Percentiles rank a stretch among this genome's conserved stretches.
phyloP scores from a whole-genome alignment of 2,888 invertebrate species.

The Cryptocheilus praepositus region DNA sequence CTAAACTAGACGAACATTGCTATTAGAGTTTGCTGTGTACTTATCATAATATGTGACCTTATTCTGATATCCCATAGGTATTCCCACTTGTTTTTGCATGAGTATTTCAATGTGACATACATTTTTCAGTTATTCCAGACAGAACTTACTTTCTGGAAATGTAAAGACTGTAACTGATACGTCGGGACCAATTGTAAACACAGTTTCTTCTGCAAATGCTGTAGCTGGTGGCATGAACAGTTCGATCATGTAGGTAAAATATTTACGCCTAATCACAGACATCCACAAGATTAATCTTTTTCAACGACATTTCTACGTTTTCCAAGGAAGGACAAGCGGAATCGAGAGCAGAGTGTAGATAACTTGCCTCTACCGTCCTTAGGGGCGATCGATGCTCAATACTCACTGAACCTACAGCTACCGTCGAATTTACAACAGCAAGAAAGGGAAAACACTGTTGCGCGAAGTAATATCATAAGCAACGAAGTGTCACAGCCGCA shows the following conservation, averaged over 20 bases:
- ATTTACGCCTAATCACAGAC: conserved; percentile 8
- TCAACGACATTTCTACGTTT: conserved; percentile 7
- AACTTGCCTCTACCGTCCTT: conserved; percentile 59
- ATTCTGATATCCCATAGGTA: background rate
- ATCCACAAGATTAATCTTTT: background rate
- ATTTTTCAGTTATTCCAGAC: conserved; percentile 87
- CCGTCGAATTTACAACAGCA: conserved; percentile 62
- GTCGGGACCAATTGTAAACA: conserved; percentile 50
- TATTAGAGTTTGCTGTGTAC: background rate
- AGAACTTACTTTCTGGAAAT: conserved; percentile 87
- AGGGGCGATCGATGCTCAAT: conserved; percentile 61
- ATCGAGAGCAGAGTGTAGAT: conserved; percentile 64
- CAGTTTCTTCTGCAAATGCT: conserved; percentile 54
- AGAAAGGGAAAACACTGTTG: conserved; percentile 56
- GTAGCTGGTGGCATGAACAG: conserved; percentile 56
- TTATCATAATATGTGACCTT: background rate
- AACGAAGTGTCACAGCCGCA: conserved; percentile 61
- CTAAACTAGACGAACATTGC: too few relatives aligned
- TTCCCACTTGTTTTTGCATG: background rate
- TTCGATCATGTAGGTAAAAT: conserved; percentile 51
- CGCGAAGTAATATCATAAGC: conserved; percentile 61
- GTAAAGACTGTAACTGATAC: conserved; percentile 78
- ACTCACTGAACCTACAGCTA: conserved; percentile 64
- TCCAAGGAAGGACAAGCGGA: conserved; percentile 66
- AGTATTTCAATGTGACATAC: conserved; percentile 23